Conservation (phyloP, 2,797 vertebrate species). For the Dromococcyx pavoninus region DNA sequence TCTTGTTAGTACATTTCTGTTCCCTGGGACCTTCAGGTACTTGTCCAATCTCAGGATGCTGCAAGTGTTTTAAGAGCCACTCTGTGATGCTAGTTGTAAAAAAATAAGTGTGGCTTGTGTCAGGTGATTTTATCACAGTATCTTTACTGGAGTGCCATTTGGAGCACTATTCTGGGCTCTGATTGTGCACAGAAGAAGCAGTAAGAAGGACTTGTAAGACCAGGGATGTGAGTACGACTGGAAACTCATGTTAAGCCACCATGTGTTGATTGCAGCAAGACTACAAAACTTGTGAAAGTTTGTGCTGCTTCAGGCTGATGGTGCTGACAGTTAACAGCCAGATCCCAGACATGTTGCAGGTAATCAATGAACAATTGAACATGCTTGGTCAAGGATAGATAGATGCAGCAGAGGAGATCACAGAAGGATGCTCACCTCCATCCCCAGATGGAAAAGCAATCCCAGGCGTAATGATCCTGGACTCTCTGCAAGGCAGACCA, state of each 20-base stretch:
- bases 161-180: neutral
- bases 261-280: rapidly evolving
- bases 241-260: neutral
- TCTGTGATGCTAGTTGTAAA: neutral
- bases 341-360: rapidly evolving
- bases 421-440: neutral
- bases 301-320: neutral
- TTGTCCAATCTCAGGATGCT: neutral
- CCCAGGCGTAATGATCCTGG: neutral
- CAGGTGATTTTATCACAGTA: neutral
- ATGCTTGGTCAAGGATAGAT: neutral
- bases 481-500: neutral
- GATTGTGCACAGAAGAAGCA: neutral
- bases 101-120: neutral
- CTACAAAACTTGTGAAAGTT: no score
- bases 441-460: neutral
- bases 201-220: neutral
- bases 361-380: neutral
- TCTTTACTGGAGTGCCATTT: neutral
- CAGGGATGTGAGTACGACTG: neutral
- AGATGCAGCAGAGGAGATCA: neutral
- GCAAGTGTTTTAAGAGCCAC: neutral
- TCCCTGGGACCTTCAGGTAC: neutral
- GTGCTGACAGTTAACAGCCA: neutral
- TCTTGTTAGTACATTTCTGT: neutral